These are phyloP conservation scores for Dunckerocampus dactyliophorus DNA, from an alignment of 2,113 vertebrate species.

Conservation along the genomic window DNA sequence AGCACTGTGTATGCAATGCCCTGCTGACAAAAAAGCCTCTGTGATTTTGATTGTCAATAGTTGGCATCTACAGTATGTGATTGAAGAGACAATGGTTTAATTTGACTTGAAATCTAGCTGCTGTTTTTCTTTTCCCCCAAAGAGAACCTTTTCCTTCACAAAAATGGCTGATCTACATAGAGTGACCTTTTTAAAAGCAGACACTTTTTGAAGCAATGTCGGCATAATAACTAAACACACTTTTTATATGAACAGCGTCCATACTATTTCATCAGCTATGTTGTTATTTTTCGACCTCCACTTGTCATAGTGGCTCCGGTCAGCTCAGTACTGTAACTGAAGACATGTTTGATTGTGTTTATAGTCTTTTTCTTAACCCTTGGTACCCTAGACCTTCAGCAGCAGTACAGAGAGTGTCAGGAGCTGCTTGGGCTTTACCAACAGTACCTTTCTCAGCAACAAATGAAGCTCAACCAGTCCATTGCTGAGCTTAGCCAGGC, in stretches of 20 bases:
- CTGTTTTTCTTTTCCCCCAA: slow-evolving; percentile 7
- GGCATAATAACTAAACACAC: no score
- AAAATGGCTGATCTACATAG: slow-evolving; percentile 9
- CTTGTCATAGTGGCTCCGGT: background rate
- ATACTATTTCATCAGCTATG: background rate
- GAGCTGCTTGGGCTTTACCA: slow-evolving; percentile 94
- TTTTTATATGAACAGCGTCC: background rate
- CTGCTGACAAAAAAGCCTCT: no score
- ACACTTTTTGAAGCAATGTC: background rate
- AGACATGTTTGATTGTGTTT: slow-evolving; percentile 7
- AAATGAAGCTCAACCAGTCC: slow-evolving; percentile 84
- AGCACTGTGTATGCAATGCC: no score
- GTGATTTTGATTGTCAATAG: no score
- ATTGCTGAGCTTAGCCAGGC: slow-evolving; percentile 78
- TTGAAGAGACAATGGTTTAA: slow-evolving; percentile 33
- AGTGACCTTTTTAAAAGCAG: slow-evolving; percentile 6
- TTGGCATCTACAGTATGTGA: slow-evolving; percentile 14
- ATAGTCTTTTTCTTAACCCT: slow-evolving; percentile 75
- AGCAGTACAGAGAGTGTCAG: slow-evolving; percentile 94
- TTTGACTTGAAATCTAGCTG: slow-evolving; percentile 30
- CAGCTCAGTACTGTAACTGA: background rate
- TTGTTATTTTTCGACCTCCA: slow-evolving; percentile 7
- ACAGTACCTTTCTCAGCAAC: slow-evolving; percentile 90
- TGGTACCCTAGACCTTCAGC: slow-evolving; percentile 80
- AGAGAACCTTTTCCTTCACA: slow-evolving; percentile 3